These are phyloP conservation scores for Rhynchotus rufescens DNA, from an alignment of 2,797 vertebrate species.

Conservation along the genomic window DNA sequence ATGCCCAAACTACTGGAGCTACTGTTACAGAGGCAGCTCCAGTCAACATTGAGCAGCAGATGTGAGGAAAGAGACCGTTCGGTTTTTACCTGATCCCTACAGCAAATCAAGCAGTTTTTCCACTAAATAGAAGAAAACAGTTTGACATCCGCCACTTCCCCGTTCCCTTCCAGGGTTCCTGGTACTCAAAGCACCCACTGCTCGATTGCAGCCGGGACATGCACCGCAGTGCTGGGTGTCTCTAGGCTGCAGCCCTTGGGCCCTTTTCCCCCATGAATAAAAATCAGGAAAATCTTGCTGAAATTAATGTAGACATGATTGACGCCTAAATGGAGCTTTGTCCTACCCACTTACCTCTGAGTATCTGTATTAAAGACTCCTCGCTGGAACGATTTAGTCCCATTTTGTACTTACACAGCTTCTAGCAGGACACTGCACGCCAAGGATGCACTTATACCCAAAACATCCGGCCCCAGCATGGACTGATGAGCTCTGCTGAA, in stretches of 20 bases:
- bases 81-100: not conserved
- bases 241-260: accelerated
- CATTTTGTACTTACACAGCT: not conserved
- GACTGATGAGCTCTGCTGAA: not conserved
- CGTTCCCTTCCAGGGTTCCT: not conserved
- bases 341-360: not conserved
- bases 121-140: not conserved
- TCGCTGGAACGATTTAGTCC: not conserved
- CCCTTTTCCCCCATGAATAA: accelerated
- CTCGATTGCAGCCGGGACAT: not conserved
- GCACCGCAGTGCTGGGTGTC: accelerated
- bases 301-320: not conserved
- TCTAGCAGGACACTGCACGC: accelerated
- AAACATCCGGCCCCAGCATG: not conserved
- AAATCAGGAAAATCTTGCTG: not conserved
- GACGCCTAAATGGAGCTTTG: not conserved
- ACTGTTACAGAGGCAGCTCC: not conserved
- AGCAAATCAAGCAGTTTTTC: not conserved
- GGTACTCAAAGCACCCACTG: not conserved
- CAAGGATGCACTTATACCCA: not conserved
- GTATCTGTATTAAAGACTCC: not conserved
- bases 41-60: not conserved
- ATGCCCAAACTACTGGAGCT: not conserved
- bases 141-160: not conserved
- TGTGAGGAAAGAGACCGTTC: not conserved